phyloP scores from a whole-genome alignment of 2,797 vertebrate genomes.

The Hemibagrus guttatus region DNA sequence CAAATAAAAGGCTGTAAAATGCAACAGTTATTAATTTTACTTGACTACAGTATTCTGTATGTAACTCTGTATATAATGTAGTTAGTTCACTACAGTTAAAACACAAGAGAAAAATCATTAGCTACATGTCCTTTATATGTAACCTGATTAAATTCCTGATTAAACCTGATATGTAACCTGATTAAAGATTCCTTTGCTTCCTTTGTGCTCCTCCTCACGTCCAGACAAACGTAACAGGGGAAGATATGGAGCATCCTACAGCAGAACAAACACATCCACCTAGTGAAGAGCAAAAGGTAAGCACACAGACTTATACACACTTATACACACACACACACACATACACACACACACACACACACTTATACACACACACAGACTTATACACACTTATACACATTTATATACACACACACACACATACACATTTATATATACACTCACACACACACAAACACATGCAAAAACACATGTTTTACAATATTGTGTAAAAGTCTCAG shows the following conservation, averaged over 20 bases:
- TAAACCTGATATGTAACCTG: no score
- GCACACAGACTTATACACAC: not conserved
- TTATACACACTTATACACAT: no score
- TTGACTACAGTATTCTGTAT: not conserved
- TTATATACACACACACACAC: no score
- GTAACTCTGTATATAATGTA: no score
- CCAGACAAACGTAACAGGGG: conserved; percentile 59
- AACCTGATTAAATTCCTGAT: not conserved
- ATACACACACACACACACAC: no score
- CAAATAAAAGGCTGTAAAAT: not conserved
- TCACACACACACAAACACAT: no score
- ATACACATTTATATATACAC: no score
- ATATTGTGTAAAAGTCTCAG: no score
- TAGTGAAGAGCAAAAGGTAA: conserved; percentile 44
- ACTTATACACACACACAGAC: no score
- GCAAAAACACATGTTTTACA: no score
- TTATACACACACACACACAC: not conserved
- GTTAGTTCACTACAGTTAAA: no score
- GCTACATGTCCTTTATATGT: not conserved
- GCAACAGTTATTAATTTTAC: not conserved
- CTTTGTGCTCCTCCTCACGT: conserved; percentile 25
- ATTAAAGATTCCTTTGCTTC: not conserved
- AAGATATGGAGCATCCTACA: conserved; percentile 71
- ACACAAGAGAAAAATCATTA: not conserved
- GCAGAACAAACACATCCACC: conserved; percentile 32